phyloP scores from a whole-genome alignment of 2,797 vertebrate species.

The Cossypha dichroa region DNA sequence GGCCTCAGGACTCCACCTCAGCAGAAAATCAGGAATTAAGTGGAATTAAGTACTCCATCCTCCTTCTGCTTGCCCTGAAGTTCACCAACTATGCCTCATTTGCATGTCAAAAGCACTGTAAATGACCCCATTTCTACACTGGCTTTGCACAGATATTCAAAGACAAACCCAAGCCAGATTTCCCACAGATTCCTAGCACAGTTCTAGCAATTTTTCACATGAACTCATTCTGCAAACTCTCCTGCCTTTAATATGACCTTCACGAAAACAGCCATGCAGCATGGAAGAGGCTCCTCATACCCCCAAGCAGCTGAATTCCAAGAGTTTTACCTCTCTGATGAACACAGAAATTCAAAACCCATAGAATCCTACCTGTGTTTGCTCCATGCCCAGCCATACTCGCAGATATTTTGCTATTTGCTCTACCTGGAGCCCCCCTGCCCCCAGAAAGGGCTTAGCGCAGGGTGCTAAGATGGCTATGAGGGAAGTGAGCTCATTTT shows the following conservation, averaged over 20 bases:
- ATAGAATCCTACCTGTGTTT: slow-evolving; percentile 57
- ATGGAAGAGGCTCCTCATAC: background rate
- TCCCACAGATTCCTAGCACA: background rate
- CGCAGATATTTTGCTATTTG: slow-evolving; percentile 10
- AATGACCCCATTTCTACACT: background rate
- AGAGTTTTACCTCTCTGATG: background rate
- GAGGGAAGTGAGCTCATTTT: slow-evolving; percentile 59
- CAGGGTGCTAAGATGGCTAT: background rate
- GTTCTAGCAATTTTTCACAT: background rate
- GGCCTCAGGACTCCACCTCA: background rate
- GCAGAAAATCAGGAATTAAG: background rate
- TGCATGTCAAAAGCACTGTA: background rate
- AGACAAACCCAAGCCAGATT: background rate
- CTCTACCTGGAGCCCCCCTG: background rate
- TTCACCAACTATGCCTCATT: background rate
- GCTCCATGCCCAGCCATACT: slow-evolving; percentile 34
- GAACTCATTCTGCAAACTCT: background rate
- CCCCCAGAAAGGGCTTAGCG: background rate
- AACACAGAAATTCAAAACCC: background rate
- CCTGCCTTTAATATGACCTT: slow-evolving; percentile 30
- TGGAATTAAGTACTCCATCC: background rate
- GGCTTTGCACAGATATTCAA: background rate
- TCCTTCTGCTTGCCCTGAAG: background rate
- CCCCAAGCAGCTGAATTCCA: background rate
- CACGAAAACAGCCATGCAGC: background rate